Base-by-base conservation (phyloP, 1,140 invertebrate species). In the Linepithema humile region DNA sequence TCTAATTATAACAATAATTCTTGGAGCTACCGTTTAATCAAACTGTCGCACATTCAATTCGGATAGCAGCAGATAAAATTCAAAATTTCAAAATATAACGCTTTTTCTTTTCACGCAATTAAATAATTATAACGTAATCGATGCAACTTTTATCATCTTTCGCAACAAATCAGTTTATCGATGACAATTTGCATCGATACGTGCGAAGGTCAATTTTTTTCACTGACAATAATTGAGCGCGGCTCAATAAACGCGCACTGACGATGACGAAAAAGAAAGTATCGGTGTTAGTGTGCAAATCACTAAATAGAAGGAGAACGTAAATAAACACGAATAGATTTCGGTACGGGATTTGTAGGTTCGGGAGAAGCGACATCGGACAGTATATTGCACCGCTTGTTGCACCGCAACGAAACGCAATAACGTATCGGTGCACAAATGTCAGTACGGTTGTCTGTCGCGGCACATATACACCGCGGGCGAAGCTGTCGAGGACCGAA, bases 381-480 rank as follows among this genome's bases (percentile, higher is more conserved):
- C 84, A 83, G 87, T 89, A 89, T 89, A 90, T 90, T 88, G 88
- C 88, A 80, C 45, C 84, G 88, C 89, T 89, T 86, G 86, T 89
- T 86, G 88, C 88, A 78, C 62, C 64, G 77, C 72, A 88, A 64
- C 74, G 80, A 62, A 89, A 89, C 82, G 88, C 88, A 88, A 89
- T 90, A 90, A 88, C 82, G 88, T 89, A 89, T 90, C 88, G 86
- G 85, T 69, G 86, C 77, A 80, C 86, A 85, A 89, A 86, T 85
- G 89, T 84, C 84, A 74, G 74, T 82, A 80, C 87, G 74, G 82
- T 83, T 90, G 83, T 83, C 88, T 77, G 77, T 84, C 84, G 78
- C 69, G 69, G 32, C 73, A 82, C 82, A 78, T 80, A 80, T 82
- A 87, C 88, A 87, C 88, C 87, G 69, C 82, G 65, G 72, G 82